A percentile compares a stretch with the other conserved stretches of the same genome.
Evolutionary conservation across 1,140 invertebrate genomes (phyloP).

Genomic region (Atta colombica): DNA sequence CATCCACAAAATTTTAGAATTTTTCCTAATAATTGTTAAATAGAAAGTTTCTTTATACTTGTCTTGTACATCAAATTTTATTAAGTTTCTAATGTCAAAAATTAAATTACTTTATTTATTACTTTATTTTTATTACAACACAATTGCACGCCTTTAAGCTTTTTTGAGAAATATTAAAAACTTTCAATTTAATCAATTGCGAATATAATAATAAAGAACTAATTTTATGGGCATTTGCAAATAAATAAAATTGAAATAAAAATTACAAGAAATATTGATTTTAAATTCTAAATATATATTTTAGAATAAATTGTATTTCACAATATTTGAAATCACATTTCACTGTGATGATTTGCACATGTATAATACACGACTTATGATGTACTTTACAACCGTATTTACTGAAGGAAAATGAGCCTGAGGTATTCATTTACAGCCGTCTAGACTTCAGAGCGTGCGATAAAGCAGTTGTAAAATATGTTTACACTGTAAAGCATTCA

Average conservation of each 20-base stretch:
- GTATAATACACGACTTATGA: neutral
- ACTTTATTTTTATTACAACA: neutral
- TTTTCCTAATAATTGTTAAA: neutral
- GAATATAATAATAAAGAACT: neutral
- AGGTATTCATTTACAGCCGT: constrained; percentile 26
- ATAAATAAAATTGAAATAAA: neutral
- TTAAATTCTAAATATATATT: constrained; percentile 12
- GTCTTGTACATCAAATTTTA: neutral
- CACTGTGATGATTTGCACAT: neutral
- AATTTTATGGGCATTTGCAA: neutral
- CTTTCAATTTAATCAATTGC: neutral
- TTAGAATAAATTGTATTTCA: neutral
- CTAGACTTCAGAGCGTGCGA: constrained; percentile 1
- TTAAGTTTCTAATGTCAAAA: neutral
- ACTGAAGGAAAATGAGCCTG: constrained; percentile 24
- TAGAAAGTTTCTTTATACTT: neutral
- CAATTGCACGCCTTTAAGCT: neutral
- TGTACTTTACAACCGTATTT: constrained; percentile 43
- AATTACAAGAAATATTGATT: neutral
- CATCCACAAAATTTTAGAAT: neutral
- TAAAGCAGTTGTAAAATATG: constrained; percentile 50
- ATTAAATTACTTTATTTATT: neutral
- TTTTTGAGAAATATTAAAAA: neutral
- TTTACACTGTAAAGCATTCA: constrained; percentile 7
- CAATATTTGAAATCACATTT: constrained; percentile 1